Percentiles rank a stretch among this genome's conserved stretches.
Conservation (phyloP, 1,140 invertebrate genomes). For the Zeugodacus cucurbitae region DNA sequence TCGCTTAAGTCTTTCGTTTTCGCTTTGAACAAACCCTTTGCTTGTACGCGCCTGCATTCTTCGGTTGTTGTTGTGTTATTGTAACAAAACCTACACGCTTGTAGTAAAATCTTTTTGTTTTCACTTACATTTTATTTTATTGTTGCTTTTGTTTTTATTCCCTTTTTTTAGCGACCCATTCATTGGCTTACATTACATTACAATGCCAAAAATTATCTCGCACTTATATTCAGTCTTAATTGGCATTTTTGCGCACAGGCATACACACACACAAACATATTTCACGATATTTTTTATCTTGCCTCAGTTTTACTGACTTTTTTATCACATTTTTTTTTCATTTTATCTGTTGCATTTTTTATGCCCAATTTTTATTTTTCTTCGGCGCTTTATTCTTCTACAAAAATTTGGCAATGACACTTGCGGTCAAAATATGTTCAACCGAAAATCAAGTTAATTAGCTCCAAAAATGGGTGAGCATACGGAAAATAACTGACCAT, state of each 20-base stretch:
- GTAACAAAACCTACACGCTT: background rate
- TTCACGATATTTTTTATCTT: background rate
- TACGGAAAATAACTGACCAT: constrained; percentile 34
- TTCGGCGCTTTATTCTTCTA: background rate
- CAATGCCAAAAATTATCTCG: constrained; percentile 65
- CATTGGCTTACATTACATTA: constrained; percentile 61
- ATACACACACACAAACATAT: background rate
- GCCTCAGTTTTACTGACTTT: constrained; percentile 26
- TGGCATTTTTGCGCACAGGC: constrained; percentile 56
- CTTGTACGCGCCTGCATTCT: background rate
- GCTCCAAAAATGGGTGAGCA: constrained; percentile 46
- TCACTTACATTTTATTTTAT: background rate
- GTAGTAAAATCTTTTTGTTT: too few relatives aligned
- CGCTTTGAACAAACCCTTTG: background rate
- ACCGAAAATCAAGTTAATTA: constrained; percentile 65
- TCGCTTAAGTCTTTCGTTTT: constrained; percentile 37
- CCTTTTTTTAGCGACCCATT: constrained; percentile 51
- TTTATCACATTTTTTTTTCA: constrained; percentile 7
- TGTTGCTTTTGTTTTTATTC: background rate
- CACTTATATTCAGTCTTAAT: constrained; percentile 66
- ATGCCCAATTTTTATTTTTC: background rate
- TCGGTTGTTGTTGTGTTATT: background rate
- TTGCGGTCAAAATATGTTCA: constrained; percentile 56
- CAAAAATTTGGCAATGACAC: constrained; percentile 57
- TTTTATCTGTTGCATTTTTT: background rate